Percentiles rank a stretch among this genome's conserved stretches.
Conservation (phyloP, 2,888 invertebrate species). For the Cylloceria caligata region DNA sequence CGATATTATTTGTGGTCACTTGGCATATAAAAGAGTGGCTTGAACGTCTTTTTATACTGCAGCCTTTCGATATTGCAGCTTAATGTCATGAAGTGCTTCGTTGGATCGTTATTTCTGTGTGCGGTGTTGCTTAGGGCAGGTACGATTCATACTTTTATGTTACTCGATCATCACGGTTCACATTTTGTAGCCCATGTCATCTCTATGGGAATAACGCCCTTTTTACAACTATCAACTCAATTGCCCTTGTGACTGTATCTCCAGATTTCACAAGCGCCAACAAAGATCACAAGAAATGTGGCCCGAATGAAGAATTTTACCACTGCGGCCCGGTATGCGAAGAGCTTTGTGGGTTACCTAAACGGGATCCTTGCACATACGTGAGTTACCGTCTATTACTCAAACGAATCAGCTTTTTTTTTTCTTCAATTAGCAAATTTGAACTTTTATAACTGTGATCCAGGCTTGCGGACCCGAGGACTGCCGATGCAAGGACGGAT, state of each 20-base stretch:
- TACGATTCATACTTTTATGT: neutral
- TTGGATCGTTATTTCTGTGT: neutral
- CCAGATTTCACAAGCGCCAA: neutral
- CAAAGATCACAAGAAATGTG: neutral
- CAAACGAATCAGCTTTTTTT: neutral
- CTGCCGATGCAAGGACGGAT: neutral
- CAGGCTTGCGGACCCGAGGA: neutral
- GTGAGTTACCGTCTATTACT: neutral
- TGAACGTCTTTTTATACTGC: neutral
- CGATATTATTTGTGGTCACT: neutral
- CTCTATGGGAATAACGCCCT: neutral
- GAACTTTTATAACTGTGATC: neutral
- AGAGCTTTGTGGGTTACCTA: neutral
- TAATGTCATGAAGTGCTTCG: neutral
- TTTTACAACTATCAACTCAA: neutral
- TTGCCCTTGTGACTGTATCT: neutral
- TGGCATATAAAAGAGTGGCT: neutral
- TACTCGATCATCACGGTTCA: neutral
- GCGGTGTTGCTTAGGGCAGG: neutral
- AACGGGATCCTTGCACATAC: neutral
- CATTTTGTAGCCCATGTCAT: neutral
- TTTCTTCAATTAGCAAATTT: neutral
- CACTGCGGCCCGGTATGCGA: constrained; percentile 2
- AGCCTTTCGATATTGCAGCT: neutral
- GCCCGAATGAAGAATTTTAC: neutral